Evolutionary conservation across 2,797 vertebrate species (phyloP).

Genomic region (Mallotus villosus): DNA sequence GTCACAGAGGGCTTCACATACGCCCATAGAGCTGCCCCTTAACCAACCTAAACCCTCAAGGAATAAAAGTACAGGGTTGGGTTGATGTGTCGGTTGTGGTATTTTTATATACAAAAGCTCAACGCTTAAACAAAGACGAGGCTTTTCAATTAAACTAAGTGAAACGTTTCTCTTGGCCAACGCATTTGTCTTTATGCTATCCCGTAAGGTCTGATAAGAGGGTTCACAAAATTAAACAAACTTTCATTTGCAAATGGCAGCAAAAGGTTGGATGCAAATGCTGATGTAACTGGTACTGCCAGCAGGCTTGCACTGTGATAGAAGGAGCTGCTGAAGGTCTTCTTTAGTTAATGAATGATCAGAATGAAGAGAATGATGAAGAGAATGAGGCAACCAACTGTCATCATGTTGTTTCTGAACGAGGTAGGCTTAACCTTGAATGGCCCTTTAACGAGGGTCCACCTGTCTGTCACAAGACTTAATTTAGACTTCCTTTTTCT

Average conservation of each 20-base stretch:
- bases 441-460: neutral
- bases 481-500: too few relatives aligned
- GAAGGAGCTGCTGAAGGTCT: neutral
- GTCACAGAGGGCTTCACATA: too few relatives aligned
- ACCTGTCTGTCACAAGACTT: too few relatives aligned
- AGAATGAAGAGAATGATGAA: too few relatives aligned
- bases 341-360: too few relatives aligned
- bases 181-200: slow-evolving; percentile 1
- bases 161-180: slow-evolving; percentile 30
- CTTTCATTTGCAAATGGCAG: slow-evolving; percentile 35
- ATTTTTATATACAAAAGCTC: neutral
- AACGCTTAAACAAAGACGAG: neutral
- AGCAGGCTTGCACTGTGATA: neutral
- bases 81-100: neutral
- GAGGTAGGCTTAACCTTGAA: slow-evolving; percentile 3
- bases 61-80: too few relatives aligned
- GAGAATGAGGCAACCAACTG: too few relatives aligned
- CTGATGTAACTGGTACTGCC: slow-evolving; percentile 20
- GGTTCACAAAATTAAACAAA: slow-evolving; percentile 6
- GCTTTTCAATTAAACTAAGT: neutral
- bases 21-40: too few relatives aligned
- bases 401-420: slow-evolving; percentile 1
- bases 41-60: too few relatives aligned
- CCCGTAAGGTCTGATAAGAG: slow-evolving; percentile 23
- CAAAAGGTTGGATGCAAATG: slow-evolving; percentile 19